These are phyloP conservation scores for Drosophila guanche DNA, from an alignment of 1,140 invertebrate genomes.

Conservation along the genomic window DNA sequence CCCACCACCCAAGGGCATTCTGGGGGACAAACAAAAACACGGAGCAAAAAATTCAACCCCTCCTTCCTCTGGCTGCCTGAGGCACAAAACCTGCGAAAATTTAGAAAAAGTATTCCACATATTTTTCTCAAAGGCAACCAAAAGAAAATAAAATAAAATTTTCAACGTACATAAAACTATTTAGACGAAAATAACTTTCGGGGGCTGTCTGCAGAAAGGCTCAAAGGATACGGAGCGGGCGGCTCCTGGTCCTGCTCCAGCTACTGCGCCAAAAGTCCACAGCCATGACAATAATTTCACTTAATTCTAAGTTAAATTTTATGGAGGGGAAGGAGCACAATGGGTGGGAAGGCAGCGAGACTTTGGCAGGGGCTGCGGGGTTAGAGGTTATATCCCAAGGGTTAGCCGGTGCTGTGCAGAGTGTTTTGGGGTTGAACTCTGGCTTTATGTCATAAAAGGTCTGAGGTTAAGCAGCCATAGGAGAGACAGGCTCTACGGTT, in stretches of 20 bases:
- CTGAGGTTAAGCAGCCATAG: constrained; percentile 78
- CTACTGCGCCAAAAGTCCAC: constrained; percentile 35
- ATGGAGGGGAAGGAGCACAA: not conserved
- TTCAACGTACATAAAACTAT: constrained; percentile 52
- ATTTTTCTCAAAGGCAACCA: constrained; percentile 16
- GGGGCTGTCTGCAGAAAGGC: constrained; percentile 31
- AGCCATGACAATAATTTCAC: constrained; percentile 75
- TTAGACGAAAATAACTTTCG: constrained; percentile 50
- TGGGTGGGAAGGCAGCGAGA: not conserved
- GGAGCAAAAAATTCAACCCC: constrained; percentile 1
- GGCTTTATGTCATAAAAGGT: constrained; percentile 51
- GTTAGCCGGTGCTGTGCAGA: constrained; percentile 11
- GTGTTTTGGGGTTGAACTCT: constrained; percentile 1
- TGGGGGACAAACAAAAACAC: constrained; percentile 17
- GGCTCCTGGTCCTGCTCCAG: not conserved
- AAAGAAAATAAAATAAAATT: constrained; percentile 37
- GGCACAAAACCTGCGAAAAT: constrained; percentile 8
- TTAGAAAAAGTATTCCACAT: constrained; percentile 8
- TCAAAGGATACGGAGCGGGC: constrained; percentile 20
- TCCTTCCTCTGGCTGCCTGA: not conserved
- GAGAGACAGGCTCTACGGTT: constrained; percentile 21
- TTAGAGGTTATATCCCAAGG: constrained; percentile 27
- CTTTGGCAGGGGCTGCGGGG: not conserved
- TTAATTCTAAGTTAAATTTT: constrained; percentile 62
- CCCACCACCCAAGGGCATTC: constrained; percentile 21